Conservation (phyloP, 2,888 invertebrate species). For the Schrankia costaestrigalis region DNA sequence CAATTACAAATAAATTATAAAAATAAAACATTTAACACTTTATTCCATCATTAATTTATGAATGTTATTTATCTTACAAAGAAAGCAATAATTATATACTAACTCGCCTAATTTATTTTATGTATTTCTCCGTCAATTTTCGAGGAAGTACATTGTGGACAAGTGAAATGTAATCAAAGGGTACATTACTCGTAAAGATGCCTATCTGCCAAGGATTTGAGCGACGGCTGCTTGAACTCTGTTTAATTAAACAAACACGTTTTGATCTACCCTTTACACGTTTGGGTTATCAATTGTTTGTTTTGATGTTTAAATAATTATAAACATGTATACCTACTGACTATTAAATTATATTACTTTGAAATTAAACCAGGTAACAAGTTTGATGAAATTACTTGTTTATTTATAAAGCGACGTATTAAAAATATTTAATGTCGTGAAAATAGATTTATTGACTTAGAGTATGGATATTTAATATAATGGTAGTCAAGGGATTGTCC, state of each 20-base stretch:
- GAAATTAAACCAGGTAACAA: too few relatives aligned
- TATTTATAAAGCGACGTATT: not conserved
- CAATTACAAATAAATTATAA: not conserved
- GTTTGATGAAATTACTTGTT: not conserved
- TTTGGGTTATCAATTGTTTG: conserved; percentile 24
- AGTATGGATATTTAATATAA: too few relatives aligned
- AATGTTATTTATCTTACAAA: not conserved
- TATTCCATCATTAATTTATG: too few relatives aligned
- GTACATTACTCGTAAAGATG: conserved; percentile 44
- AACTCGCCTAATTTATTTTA: conserved; percentile 23
- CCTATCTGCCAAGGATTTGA: conserved; percentile 52
- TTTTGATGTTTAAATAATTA: conserved; percentile 1
- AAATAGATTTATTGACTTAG: too few relatives aligned
- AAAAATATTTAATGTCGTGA: not conserved
- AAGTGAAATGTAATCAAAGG: conserved; percentile 61
- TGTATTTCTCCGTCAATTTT: conserved; percentile 26
- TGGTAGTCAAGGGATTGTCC: not conserved
- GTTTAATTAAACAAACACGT: conserved; percentile 57
- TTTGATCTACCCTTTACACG: conserved; percentile 31
- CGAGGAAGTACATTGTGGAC: conserved; percentile 38
- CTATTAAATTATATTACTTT: not conserved
- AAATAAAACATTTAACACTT: not conserved
- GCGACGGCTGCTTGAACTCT: conserved; percentile 52
- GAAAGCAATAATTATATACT: conserved; percentile 21
- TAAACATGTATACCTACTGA: too few relatives aligned